A percentile compares a stretch with the other conserved stretches of the same genome.
Conservation (phyloP, 2,797 vertebrate genomes). For the Diplodus puntazzo region DNA sequence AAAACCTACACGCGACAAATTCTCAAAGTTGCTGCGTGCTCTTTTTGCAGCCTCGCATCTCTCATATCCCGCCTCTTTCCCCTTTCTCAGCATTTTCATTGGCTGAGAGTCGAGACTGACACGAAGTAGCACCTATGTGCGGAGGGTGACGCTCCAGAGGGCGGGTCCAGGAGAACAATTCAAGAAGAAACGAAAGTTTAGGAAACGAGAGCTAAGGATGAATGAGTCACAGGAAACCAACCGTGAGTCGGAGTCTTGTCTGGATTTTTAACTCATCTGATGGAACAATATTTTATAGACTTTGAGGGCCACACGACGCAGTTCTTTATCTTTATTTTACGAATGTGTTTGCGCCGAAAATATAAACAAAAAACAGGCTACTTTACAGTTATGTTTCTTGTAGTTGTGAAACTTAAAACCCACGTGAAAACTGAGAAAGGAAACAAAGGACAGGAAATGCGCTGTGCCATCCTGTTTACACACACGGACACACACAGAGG, state of each 20-base stretch:
- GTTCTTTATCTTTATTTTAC: not conserved
- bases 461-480: not conserved
- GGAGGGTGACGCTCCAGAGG: accelerated
- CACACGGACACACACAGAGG: not conserved
- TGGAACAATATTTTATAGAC: not conserved
- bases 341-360: not conserved
- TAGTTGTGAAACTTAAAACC: not conserved
- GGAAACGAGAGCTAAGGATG: constrained; percentile 28
- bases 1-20: accelerated
- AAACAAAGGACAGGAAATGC: constrained; percentile 1
- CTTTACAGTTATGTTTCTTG: not conserved
- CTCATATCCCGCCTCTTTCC: constrained; percentile 10
- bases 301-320: too few relatives aligned
- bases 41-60: accelerated
- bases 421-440: not conserved
- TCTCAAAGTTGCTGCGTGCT: accelerated
- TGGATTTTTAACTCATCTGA: not conserved
- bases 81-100: constrained; percentile 13
- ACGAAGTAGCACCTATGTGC: accelerated
- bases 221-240: not conserved
- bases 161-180: accelerated
- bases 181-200: constrained; percentile 15
- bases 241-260: accelerated
- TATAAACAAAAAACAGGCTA: not conserved
- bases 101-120: constrained; percentile 25